phyloP scores from a whole-genome alignment of 1,140 invertebrate genomes.

The Aethina tumida region DNA sequence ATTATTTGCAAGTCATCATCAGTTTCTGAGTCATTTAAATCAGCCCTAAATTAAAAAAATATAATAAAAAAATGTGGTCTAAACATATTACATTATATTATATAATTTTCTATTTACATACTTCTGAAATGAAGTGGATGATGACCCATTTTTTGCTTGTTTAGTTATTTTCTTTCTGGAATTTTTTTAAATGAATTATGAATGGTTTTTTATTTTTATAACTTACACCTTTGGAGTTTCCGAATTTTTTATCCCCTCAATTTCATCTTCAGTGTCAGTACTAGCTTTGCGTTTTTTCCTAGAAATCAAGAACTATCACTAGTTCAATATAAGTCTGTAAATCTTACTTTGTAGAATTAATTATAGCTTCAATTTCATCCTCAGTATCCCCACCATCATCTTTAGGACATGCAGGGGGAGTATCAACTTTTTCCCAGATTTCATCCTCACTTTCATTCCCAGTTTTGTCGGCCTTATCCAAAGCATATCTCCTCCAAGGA shows the following conservation, averaged over 20 bases:
- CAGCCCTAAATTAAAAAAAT: no score
- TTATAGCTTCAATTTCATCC: slow-evolving; percentile 11
- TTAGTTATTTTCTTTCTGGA: not conserved
- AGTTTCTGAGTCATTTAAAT: slow-evolving; percentile 1
- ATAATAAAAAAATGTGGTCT: no score
- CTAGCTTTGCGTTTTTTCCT: slow-evolving; percentile 1
- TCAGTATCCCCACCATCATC: slow-evolving; percentile 11
- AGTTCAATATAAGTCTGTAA: not conserved
- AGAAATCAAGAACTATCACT: not conserved
- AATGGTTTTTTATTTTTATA: not conserved
- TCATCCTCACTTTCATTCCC: slow-evolving; percentile 46
- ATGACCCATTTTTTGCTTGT: not conserved
- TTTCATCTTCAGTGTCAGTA: slow-evolving; percentile 46
- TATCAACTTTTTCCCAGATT: slow-evolving; percentile 33
- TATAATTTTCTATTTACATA: not conserved
- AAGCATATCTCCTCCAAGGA: slow-evolving; percentile 60
- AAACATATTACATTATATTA: no score
- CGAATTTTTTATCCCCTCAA: slow-evolving; percentile 35
- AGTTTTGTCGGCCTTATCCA: slow-evolving; percentile 38
- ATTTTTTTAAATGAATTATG: not conserved
- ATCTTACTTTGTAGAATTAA: not conserved
- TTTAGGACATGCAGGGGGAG: not conserved
- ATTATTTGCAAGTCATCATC: not conserved
- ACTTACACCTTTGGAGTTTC: slow-evolving; percentile 21
- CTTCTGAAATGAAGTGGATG: slow-evolving; percentile 1